Conservation (phyloP, 1,140 invertebrate species). For the Sitobion miscanthi region DNA sequence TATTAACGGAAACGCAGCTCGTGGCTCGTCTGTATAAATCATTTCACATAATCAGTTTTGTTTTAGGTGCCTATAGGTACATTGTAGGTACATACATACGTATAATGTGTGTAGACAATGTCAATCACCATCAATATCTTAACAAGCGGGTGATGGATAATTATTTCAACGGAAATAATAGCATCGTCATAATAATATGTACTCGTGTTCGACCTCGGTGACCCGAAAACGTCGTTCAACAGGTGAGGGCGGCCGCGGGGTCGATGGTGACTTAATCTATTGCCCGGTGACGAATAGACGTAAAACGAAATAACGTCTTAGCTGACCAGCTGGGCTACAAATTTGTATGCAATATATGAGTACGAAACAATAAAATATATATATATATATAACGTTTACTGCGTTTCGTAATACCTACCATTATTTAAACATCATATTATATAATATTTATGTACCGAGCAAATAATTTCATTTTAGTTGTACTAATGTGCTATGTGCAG, state of each 20-base stretch:
- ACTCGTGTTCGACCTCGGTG: background rate
- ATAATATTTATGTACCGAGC: background rate
- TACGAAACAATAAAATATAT: background rate
- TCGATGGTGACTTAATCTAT: slow-evolving; percentile 4
- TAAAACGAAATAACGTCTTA: background rate
- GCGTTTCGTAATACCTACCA: background rate
- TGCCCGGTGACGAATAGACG: background rate
- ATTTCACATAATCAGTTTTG: background rate
- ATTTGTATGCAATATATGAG: background rate
- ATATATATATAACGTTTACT: background rate
- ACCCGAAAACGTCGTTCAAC: background rate
- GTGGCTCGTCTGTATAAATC: background rate
- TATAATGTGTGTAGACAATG: background rate
- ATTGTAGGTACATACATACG: background rate
- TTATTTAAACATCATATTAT: background rate
- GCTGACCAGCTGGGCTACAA: background rate
- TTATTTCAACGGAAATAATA: background rate
- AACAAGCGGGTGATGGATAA: background rate
- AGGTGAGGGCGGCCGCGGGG: background rate
- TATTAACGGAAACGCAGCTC: background rate
- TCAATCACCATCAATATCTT: slow-evolving; percentile 15
- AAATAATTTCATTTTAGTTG: background rate
- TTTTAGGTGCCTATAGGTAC: background rate
- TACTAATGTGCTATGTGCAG: background rate
- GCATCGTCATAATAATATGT: slow-evolving; percentile 4